A percentile compares a stretch with the other conserved stretches of the same genome.
Conservation (phyloP, 2,797 vertebrate species). For the Perdix hodgsoniae region DNA sequence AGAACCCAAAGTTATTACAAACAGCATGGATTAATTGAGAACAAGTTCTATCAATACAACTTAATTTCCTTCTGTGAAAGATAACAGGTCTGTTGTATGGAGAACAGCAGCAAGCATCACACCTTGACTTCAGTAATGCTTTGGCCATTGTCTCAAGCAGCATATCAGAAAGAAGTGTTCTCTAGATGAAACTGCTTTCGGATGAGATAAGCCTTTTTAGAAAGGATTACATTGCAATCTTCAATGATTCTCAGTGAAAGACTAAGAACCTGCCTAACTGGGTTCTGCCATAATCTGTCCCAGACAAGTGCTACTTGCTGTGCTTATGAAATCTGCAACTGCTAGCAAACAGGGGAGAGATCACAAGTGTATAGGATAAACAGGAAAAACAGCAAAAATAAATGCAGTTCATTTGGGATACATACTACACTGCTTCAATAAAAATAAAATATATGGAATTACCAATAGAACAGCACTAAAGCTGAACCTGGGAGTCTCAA, state of each 20-base stretch:
- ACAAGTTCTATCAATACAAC: background rate
- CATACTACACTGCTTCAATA: background rate
- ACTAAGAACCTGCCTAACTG: background rate
- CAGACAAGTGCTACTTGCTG: background rate
- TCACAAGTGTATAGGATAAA: background rate
- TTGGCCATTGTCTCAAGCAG: background rate
- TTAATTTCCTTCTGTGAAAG: background rate
- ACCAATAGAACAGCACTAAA: background rate
- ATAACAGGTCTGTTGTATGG: background rate
- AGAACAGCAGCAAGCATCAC: background rate
- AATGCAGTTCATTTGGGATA: background rate
- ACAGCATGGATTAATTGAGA: background rate
- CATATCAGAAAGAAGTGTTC: background rate
- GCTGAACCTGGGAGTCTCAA: background rate
- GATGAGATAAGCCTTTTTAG: background rate
- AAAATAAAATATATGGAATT: background rate
- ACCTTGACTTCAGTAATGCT: background rate
- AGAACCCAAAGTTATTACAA: background rate
- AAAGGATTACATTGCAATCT: background rate
- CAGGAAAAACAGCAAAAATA: conserved; percentile 7
- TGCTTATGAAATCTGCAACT: background rate
- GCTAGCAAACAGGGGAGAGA: no score
- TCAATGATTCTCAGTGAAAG: background rate
- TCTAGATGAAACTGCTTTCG: background rate
- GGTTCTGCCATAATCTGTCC: background rate